These are phyloP conservation scores for Rhinolophus sinicus DNA, from an alignment of 2,113 vertebrate species.

Conservation along the genomic window DNA sequence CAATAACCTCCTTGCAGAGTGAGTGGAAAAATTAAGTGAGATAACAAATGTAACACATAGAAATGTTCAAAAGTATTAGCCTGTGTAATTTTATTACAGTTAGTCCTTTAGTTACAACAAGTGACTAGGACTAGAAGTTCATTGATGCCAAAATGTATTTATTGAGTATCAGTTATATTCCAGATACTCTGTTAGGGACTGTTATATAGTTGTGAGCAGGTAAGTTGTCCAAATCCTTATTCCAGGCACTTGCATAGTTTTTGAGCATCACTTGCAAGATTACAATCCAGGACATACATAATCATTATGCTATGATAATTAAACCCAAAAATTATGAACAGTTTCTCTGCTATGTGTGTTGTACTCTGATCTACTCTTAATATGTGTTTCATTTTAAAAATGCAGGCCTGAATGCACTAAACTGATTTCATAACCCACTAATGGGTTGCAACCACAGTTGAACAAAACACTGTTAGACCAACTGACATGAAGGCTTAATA, in stretches of 20 bases:
- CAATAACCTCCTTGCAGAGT: neutral
- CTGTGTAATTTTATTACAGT: neutral
- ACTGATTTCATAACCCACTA: constrained; percentile 36
- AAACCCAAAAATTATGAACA: neutral
- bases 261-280: neutral
- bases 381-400: neutral
- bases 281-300: neutral
- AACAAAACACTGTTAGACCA: constrained; percentile 2
- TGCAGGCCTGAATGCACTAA: neutral
- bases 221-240: neutral
- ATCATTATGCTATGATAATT: neutral
- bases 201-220: neutral
- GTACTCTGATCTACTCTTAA: neutral
- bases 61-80: neutral
- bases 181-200: neutral
- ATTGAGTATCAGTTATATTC: neutral
- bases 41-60: neutral
- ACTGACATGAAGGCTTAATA: neutral
- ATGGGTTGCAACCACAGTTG: neutral
- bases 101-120: neutral
- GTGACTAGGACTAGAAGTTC: neutral
- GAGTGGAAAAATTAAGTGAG: neutral
- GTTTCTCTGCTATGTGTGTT: neutral
- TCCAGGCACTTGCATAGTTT: neutral
- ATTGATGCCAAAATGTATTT: neutral